These are phyloP conservation scores for Spialia ferax DNA, from an alignment of 2,888 invertebrate genomes.

Conservation along the genomic window DNA sequence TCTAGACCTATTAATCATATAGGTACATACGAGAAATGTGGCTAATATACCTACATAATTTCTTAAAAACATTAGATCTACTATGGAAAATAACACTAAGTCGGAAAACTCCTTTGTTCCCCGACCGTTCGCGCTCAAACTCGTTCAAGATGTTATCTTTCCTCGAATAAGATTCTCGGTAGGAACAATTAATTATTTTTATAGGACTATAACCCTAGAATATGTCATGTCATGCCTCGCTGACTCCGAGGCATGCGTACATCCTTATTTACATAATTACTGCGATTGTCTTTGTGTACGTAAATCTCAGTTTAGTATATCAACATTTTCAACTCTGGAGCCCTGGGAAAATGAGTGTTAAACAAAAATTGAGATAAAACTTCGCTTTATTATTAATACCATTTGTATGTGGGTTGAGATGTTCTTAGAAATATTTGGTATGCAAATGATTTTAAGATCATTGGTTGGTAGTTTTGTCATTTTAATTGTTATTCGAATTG, in stretches of 20 bases:
- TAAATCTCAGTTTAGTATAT: conserved; percentile 21
- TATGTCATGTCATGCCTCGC: conserved; percentile 49
- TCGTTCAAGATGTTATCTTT: conserved; percentile 1
- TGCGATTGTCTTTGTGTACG: conserved; percentile 28
- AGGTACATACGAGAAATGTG: too few species aligned
- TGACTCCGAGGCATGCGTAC: conserved; percentile 47
- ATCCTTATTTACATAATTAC: conserved; percentile 36
- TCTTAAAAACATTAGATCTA: background rate
- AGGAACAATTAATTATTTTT: conserved; percentile 49
- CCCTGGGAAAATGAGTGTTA: conserved; percentile 28
- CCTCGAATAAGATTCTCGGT: conserved; percentile 19
- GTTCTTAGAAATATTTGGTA: conserved; percentile 34
- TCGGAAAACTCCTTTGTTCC: conserved; percentile 6
- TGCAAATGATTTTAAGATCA: background rate
- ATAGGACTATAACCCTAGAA: conserved; percentile 48
- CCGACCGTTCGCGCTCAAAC: background rate
- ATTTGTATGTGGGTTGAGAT: conserved; percentile 18
- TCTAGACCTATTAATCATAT: too few species aligned
- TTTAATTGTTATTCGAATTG: too few species aligned
- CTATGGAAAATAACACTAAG: background rate
- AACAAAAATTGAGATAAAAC: conserved; percentile 22
- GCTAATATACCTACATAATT: too few species aligned
- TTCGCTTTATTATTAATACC: conserved; percentile 1
- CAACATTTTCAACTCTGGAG: background rate
- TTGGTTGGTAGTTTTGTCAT: too few species aligned